Evolutionary conservation across 1,140 invertebrate genomes (phyloP).

Genomic region (Nephotettix cincticeps): DNA sequence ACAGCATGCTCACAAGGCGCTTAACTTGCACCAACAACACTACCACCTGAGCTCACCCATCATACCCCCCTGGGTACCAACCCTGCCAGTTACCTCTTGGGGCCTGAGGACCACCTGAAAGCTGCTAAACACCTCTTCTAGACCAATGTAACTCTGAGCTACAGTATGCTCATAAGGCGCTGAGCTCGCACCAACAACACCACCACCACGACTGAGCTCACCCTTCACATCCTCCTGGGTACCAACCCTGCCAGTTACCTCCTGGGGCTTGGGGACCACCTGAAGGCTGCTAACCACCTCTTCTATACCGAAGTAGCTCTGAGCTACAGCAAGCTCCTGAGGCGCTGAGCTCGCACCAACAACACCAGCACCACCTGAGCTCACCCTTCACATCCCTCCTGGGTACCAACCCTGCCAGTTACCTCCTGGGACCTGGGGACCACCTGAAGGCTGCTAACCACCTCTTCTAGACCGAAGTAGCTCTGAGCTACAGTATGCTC

Average conservation of each 20-base stretch:
- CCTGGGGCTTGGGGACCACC: slow-evolving; percentile 26
- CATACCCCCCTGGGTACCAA: slow-evolving; percentile 27
- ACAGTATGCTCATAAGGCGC: neutral
- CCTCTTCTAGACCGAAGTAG: slow-evolving; percentile 25
- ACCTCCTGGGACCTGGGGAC: slow-evolving; percentile 31
- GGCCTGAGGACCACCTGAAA: slow-evolving; percentile 17
- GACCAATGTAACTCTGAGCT: neutral
- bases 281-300: slow-evolving; percentile 31
- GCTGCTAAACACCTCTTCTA: slow-evolving; percentile 33
- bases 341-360: too few species aligned
- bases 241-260: slow-evolving; percentile 30
- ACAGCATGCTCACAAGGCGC: slow-evolving; percentile 10
- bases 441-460: slow-evolving; percentile 30
- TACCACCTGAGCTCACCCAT: slow-evolving; percentile 30
- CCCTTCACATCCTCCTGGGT: slow-evolving; percentile 27
- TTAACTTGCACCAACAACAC: slow-evolving; percentile 8
- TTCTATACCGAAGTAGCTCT: slow-evolving; percentile 24
- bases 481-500: slow-evolving; percentile 4
- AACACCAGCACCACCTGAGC: slow-evolving; percentile 19
- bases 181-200: too few species aligned
- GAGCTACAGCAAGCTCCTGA: too few species aligned
- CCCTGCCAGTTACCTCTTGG: slow-evolving; percentile 16
- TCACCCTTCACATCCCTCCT: slow-evolving; percentile 26
- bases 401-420: slow-evolving; percentile 25
- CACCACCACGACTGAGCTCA: neutral